Evolutionary conservation across 2,888 invertebrate genomes (phyloP), one percentile per base, ranked within the genome.

Genomic region (Drosophila vallismaia): DNA sequence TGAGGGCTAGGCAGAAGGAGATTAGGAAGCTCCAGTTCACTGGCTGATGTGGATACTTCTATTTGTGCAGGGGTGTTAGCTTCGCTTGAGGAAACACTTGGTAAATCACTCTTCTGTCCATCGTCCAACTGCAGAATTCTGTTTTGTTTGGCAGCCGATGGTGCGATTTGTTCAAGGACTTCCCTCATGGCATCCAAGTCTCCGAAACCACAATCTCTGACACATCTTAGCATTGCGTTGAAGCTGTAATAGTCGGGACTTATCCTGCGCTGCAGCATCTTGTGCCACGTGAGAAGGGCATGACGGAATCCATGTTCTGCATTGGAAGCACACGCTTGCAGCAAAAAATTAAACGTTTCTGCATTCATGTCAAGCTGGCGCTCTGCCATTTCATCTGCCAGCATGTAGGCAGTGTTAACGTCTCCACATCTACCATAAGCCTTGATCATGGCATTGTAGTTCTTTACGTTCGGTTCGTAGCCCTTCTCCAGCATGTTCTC

Each of bases 381-480:
- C 45, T 94, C 92, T 2, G 93, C 87, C 95, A 98, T 97, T 92
- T 97, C 96, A 92, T 98, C 98, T 1, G 95, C 96, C 60, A 98
- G 90, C 88, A 93, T 89, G 91, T 97, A 98, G 1, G 98, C 96
- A 38, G 94, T 94, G 62, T 93, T 88, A 14, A 97, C 89, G 89
- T 97, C 95, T 0, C 96, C 96, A 91, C 96, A 96, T 67, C 95
- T 93, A 0, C 97, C 97, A 92, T 96, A 98, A 1, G 97, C 97
- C 93, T 97, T 98, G 33, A 98, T 96, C 95, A 98, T 96, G 3
- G 96, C 94, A 92, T 97, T 95, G 88, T 96, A 98, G 87, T 95
- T 96, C 6, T 94, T 94, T 1, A 94, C 90, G 89, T 97, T 97
- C 3, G 96, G 94, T 73, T 94, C 92, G 74, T 94, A 92, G 6